Evolutionary conservation across 1,140 invertebrate species (phyloP).

Genomic region (Lepidurus arcticus): DNA sequence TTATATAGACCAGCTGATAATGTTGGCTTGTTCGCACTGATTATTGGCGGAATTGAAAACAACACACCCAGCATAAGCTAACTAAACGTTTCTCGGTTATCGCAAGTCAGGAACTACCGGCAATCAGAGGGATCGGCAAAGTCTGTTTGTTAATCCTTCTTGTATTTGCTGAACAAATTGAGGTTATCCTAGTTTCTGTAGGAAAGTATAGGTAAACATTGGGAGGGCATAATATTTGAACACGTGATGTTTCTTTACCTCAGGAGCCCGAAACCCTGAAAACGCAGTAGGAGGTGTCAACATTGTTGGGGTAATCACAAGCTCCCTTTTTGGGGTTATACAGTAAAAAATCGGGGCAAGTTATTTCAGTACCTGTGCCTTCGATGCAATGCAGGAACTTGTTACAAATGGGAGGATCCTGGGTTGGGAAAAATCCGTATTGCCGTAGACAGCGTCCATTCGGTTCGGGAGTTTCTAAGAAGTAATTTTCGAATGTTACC

Average conservation of each 20-base stretch:
- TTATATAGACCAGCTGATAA: neutral
- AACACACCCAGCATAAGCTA: neutral
- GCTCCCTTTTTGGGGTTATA: slow-evolving; percentile 79
- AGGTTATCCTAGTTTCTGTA: neutral
- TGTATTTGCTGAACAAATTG: neutral
- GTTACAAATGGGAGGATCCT: slow-evolving; percentile 69
- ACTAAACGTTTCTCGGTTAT: neutral
- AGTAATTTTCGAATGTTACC: neutral
- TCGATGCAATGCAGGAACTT: slow-evolving; percentile 84
- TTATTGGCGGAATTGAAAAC: neutral
- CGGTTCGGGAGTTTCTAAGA: slow-evolving; percentile 64
- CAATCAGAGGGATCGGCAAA: slow-evolving; percentile 11
- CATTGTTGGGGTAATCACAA: slow-evolving; percentile 79
- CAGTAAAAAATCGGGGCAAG: slow-evolving; percentile 74
- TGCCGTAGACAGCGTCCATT: slow-evolving; percentile 66
- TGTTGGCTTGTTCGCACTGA: neutral
- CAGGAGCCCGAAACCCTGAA: neutral
- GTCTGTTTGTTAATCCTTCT: neutral
- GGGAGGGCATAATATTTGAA: neutral
- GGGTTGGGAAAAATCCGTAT: slow-evolving; percentile 83
- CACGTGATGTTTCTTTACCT: neutral
- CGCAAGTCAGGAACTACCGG: slow-evolving; percentile 1
- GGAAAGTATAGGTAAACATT: neutral
- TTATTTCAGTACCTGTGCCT: slow-evolving; percentile 69
- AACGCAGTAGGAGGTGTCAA: slow-evolving; percentile 63